Evolutionary conservation across 2,113 vertebrate genomes (phyloP).

Genomic region (Osmerus mordax): DNA sequence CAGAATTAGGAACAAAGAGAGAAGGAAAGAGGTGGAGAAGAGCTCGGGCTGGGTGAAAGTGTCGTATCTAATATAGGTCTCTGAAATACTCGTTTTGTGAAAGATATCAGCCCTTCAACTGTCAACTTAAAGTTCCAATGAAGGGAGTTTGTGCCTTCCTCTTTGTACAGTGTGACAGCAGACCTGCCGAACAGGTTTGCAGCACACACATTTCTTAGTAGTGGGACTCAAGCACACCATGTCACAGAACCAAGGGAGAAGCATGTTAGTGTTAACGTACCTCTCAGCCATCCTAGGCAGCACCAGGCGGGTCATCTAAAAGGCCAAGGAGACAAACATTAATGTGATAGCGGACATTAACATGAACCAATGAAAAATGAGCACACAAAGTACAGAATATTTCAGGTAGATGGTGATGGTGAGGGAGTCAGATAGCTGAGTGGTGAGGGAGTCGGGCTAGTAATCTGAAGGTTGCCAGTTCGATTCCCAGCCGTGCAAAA

Average conservation of each 20-base stretch:
- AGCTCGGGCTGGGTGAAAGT: conserved; percentile 22
- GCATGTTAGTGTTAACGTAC: conserved; percentile 72
- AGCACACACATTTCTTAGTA: too few species aligned
- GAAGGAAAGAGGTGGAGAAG: conserved; percentile 46
- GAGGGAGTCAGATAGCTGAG: too few species aligned
- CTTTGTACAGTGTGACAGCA: too few species aligned
- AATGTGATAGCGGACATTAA: not conserved
- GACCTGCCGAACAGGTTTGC: too few species aligned
- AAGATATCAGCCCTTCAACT: too few species aligned
- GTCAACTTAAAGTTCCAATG: too few species aligned
- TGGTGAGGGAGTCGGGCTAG: too few species aligned
- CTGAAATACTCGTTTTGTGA: too few species aligned
- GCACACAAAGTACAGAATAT: not conserved
- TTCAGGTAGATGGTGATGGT: too few species aligned
- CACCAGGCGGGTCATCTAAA: conserved; percentile 91
- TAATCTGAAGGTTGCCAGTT: too few species aligned
- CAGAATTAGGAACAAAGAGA: conserved; percentile 64
- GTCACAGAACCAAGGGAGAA: conserved; percentile 42
- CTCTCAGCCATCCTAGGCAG: conserved; percentile 91
- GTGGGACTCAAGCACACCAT: not conserved
- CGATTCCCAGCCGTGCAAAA: too few species aligned
- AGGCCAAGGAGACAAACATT: not conserved
- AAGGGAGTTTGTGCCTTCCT: too few species aligned
- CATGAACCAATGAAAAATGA: not conserved
- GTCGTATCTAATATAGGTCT: not conserved